Conservation (phyloP, 2,797 vertebrate genomes). For the Miopithecus talapoin region DNA sequence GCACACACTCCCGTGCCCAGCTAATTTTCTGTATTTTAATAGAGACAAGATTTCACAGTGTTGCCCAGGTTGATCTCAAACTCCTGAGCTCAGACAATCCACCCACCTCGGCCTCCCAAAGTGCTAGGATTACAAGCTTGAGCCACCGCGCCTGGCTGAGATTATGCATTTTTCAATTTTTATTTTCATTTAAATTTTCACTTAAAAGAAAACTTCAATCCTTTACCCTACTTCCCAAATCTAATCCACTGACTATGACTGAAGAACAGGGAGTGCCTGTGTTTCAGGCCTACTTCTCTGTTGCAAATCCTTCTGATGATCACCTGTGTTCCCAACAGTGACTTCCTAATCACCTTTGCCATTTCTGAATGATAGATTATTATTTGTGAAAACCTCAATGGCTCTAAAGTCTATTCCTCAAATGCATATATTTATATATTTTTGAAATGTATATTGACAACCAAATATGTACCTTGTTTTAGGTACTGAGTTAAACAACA, state of each 20-base stretch:
- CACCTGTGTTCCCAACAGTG: background rate
- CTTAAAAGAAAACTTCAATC: background rate
- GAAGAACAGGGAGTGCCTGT: fast-evolving
- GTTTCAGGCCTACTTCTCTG: background rate
- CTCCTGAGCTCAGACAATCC: too few species aligned
- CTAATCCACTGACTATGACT: background rate
- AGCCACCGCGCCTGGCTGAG: fast-evolving
- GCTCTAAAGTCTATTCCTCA: background rate
- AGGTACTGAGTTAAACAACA: background rate
- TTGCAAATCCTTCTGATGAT: background rate
- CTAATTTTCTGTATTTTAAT: too few species aligned
- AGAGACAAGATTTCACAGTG: too few species aligned
- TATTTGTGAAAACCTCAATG: background rate
- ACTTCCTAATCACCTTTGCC: background rate
- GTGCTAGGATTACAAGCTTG: too few species aligned
- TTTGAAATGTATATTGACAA: background rate
- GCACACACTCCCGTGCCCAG: too few species aligned
- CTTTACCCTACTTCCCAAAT: background rate
- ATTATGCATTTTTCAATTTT: background rate
- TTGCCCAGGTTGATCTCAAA: too few species aligned
- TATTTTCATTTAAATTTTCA: background rate
- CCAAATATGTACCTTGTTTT: background rate
- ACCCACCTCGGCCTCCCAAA: too few species aligned
- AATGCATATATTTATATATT: background rate
- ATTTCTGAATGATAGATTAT: background rate